Percentiles rank a stretch among this genome's conserved stretches.
Conservation (phyloP, 2,797 vertebrate species). For the Acomys russatus region DNA sequence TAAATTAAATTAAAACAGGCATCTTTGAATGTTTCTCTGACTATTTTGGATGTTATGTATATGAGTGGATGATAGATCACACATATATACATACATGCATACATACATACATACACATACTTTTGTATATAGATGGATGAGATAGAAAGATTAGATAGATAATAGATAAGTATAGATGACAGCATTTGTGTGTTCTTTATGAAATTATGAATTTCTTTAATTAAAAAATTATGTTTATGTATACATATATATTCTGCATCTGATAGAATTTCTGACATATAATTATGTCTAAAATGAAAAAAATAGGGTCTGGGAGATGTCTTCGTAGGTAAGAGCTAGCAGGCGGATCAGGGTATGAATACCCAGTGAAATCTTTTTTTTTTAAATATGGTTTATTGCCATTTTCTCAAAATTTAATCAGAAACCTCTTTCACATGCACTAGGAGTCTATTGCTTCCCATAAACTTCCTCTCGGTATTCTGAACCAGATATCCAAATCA, state of each 20-base stretch:
- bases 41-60: not conserved
- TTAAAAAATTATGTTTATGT: not conserved
- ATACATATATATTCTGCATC: not conserved
- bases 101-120: not conserved
- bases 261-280: not conserved
- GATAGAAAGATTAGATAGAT: not conserved
- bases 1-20: not conserved
- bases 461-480: not conserved
- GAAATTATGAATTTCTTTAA: not conserved
- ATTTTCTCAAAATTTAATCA: constrained; percentile 66
- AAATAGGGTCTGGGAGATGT: not conserved
- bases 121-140: not conserved
- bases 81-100: not conserved
- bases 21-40: not conserved
- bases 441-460: constrained; percentile 39
- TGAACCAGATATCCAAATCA: constrained; percentile 4
- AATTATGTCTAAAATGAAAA: not conserved
- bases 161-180: not conserved
- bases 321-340: not conserved
- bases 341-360: not conserved
- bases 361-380: not conserved
- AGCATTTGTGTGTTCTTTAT: not conserved
- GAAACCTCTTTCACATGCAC: not conserved
- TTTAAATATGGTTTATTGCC: constrained; percentile 43
- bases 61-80: not conserved